Conservation (phyloP, 2,797 vertebrate genomes). For the Chromobotia macracanthus region DNA sequence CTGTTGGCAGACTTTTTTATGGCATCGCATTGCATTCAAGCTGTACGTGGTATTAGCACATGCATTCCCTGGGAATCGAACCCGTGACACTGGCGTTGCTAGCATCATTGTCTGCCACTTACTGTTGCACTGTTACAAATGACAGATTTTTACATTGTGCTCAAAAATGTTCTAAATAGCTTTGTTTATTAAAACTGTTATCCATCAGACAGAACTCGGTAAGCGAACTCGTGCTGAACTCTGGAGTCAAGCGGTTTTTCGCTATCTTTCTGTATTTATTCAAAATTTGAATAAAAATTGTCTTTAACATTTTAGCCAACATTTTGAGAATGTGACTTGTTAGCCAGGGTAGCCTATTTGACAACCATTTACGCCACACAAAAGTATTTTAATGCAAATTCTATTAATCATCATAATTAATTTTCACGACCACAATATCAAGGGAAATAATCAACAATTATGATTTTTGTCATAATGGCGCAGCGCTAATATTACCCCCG, state of each 20-base stretch:
- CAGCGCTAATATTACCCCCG: constrained; percentile 10
- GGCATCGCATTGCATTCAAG: no score
- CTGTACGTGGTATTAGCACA: no score
- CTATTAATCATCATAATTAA: background rate
- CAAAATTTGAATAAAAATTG: background rate
- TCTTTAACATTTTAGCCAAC: background rate
- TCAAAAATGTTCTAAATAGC: background rate
- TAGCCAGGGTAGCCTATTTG: no score
- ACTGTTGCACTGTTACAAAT: no score
- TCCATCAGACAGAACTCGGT: background rate
- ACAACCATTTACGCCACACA: no score
- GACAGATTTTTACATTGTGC: background rate
- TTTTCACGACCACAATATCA: background rate
- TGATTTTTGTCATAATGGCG: constrained; percentile 16
- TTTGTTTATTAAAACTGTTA: background rate
- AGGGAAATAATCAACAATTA: constrained; percentile 3
- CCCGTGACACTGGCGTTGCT: no score
- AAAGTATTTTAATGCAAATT: background rate
- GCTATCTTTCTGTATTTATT: background rate
- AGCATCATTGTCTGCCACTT: no score
- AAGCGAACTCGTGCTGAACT: background rate
- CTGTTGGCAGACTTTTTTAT: no score
- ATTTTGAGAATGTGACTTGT: no score
- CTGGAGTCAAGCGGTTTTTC: background rate
- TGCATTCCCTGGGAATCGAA: no score